Base-by-base conservation (phyloP, 2,113 vertebrate genomes). In the Dunckerocampus dactyliophorus region DNA sequence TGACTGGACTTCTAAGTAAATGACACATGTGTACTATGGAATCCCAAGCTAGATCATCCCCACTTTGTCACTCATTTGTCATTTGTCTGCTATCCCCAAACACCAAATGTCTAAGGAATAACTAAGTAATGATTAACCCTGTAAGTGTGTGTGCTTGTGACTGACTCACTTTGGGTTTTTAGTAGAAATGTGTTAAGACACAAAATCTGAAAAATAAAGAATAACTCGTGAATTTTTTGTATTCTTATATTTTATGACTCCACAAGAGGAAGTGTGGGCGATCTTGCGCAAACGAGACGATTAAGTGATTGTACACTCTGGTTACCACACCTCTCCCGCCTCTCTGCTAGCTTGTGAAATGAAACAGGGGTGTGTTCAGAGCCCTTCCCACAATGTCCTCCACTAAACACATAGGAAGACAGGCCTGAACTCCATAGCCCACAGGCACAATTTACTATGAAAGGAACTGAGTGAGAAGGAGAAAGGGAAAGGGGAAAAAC, bases 381-480 rank as follows among this genome's bases (percentile, higher is more conserved):
- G 74, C 72, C 80, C 83, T 66, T 39, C 80, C 83, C 67, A 72
- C 70, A 34, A 47, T 80, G 82, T 76, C 82, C 68, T 83, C 56
- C 54, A 57, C 79, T 80, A 81, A 77, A 84, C 81, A 74, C 64
- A 66, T 71, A 72, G 66, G 57, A 53, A 77, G 82, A 82, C 87
- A 85, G 86, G 80, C 77, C 77, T 73, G 88, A 76, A 83, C 80
- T 75, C 56, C 59, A 42, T 82, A 86, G 83, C 86, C 89, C 77
- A 73, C 77, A 88, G 87, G 83, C 88, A 89, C 57, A 65, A 61
- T 75, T 82, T 63, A 67, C 62, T 59, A 19, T 68, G 72, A 79
- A 63, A 81, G 77, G 68, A 72, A 76, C 24, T 73, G 55, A 85
- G 79, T 76, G 65, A 74, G 68, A 47, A 46, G 43, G 51, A 72